These are phyloP conservation scores for Torymus texanus DNA, from an alignment of 2,888 invertebrate genomes.

Conservation along the genomic window DNA sequence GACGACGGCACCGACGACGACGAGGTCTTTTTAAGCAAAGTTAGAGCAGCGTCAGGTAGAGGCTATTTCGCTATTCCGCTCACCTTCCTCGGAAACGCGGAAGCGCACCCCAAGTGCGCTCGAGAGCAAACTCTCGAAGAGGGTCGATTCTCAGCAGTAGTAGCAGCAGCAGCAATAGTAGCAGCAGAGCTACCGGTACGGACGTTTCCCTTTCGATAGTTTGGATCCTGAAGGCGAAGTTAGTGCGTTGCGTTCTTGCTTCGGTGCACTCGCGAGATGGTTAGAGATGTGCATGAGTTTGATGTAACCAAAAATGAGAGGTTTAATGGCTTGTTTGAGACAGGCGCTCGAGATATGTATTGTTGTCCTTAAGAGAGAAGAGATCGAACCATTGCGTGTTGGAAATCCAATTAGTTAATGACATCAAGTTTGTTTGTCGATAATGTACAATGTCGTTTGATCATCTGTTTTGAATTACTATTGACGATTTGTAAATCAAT, in stretches of 20 bases:
- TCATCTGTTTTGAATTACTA: too few species aligned
- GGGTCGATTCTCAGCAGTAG: conserved; percentile 13
- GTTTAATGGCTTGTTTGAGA: neutral
- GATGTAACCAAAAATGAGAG: neutral
- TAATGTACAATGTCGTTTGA: too few species aligned
- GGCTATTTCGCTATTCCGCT: conserved; percentile 31
- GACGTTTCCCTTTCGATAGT: conserved; percentile 27
- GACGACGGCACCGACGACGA: neutral
- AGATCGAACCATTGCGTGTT: too few species aligned
- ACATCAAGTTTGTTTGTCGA: too few species aligned
- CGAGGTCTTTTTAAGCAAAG: conserved; percentile 45
- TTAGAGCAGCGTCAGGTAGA: conserved; percentile 26
- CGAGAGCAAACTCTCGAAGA: neutral
- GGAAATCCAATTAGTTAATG: too few species aligned
- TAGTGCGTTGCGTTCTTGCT: neutral
- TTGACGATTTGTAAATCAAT: too few species aligned
- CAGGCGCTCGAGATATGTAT: too few species aligned
- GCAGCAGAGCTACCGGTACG: neutral
- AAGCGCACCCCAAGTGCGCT: too few species aligned
- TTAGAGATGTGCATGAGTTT: neutral
- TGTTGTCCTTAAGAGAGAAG: too few species aligned
- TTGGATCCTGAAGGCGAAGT: neutral
- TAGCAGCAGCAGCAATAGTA: too few species aligned
- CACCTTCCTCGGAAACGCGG: conserved; percentile 5
- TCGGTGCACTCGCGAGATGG: neutral